Percentiles rank a stretch among this genome's conserved stretches.
Conservation (phyloP, 2,113 vertebrate species). For the Strix aluco region DNA sequence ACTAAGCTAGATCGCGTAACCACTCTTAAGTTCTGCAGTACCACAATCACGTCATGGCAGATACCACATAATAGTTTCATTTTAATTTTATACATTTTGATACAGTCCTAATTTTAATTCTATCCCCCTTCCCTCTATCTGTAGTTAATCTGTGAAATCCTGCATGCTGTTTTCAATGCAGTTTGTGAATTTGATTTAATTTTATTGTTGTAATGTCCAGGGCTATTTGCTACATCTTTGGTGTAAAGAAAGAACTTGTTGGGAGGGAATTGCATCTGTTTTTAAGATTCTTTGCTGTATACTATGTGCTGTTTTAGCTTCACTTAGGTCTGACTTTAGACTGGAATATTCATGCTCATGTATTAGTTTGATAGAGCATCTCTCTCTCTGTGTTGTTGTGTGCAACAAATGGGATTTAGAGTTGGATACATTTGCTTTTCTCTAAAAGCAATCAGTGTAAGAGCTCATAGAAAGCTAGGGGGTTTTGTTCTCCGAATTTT, state of each 20-base stretch:
- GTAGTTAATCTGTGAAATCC: neutral
- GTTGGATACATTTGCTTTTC: neutral
- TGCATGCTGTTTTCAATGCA: neutral
- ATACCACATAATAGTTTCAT: neutral
- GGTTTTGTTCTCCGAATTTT: neutral
- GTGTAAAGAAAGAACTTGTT: neutral
- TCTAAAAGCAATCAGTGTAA: neutral
- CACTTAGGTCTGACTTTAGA: neutral
- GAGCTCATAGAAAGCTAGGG: neutral
- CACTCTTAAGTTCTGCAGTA: neutral
- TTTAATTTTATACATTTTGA: neutral
- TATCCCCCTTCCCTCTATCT: neutral
- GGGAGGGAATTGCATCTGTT: neutral
- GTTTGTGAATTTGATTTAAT: neutral
- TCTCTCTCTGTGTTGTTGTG: neutral
- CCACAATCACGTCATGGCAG: accelerated
- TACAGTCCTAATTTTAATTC: neutral
- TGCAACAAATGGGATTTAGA: neutral
- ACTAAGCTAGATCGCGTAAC: neutral
- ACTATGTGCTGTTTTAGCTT: neutral
- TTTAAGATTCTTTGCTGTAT: neutral
- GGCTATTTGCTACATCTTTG: neutral
- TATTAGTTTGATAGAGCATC: neutral
- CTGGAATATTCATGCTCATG: neutral
- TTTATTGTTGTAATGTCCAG: neutral